A percentile compares a stretch with the other conserved stretches of the same genome.
Conservation (phyloP, 2,797 vertebrate species). For the Prunella strophiata region DNA sequence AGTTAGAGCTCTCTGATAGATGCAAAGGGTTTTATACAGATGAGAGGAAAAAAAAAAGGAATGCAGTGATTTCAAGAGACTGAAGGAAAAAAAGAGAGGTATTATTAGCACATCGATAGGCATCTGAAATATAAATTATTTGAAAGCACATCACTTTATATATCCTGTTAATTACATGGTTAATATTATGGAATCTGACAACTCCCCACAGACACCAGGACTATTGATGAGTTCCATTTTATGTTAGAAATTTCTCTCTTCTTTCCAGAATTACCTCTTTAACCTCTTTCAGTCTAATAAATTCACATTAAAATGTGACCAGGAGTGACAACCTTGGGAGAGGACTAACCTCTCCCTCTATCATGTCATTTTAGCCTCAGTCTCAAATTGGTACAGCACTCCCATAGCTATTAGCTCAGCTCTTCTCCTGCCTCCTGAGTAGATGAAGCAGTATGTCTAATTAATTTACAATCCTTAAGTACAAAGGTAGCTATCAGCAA, state of each 20-base stretch:
- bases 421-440: constrained; percentile 36
- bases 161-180: constrained; percentile 52
- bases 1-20: constrained; percentile 60
- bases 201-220: constrained; percentile 18
- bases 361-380: constrained; percentile 58
- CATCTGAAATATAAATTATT: constrained; percentile 52
- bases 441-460: constrained; percentile 44
- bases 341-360: constrained; percentile 51
- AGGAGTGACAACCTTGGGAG: constrained; percentile 35
- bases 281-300: constrained; percentile 60
- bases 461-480: constrained; percentile 64
- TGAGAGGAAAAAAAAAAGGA: not conserved
- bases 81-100: not conserved
- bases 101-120: constrained; percentile 24
- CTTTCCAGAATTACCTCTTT: constrained; percentile 53
- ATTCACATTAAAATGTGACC: constrained; percentile 61
- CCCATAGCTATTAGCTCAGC: constrained; percentile 47
- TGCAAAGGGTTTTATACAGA: constrained; percentile 33
- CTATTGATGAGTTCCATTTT: constrained; percentile 44
- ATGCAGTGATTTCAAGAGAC: not conserved
- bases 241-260: constrained; percentile 32
- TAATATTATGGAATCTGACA: constrained; percentile 56
- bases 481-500: constrained; percentile 44
- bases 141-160: constrained; percentile 31
- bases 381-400: constrained; percentile 43